Evolutionary conservation across 2,888 invertebrate genomes (phyloP).

Genomic region (Stenodema calcarata): DNA sequence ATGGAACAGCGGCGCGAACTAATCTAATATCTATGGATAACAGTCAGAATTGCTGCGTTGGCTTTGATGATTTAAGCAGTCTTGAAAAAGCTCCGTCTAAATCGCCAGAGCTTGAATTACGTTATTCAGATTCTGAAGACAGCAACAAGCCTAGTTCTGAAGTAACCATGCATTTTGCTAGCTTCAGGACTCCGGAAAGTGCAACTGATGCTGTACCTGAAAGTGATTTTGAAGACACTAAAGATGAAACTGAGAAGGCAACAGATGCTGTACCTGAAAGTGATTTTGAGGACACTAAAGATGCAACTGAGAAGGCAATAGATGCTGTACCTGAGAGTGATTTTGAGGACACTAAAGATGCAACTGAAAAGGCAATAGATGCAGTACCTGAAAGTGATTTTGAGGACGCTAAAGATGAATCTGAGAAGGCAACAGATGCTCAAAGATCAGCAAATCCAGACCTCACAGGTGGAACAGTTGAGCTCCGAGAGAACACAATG

Average conservation of each 20-base stretch:
- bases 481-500: not conserved
- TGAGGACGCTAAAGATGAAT: not conserved
- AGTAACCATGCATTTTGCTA: conserved; percentile 38
- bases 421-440: not conserved
- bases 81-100: not conserved
- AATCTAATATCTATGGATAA: conserved; percentile 24
- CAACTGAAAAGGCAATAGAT: not conserved
- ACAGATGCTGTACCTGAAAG: not conserved
- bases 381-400: not conserved
- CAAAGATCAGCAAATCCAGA: not conserved
- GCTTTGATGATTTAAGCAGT: conserved; percentile 1
- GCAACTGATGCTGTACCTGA: not conserved
- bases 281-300: not conserved
- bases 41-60: conserved; percentile 22
- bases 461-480: not conserved
- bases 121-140: not conserved
- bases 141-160: not conserved
- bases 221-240: not conserved
- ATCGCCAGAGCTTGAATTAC: not conserved
- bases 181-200: conserved; percentile 5
- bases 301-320: not conserved
- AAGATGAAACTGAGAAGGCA: not conserved
- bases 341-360: not conserved
- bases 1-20: not conserved
- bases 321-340: not conserved